Evolutionary conservation across 2,797 vertebrate species (phyloP).

Genomic region (Tokudaia muenninki): DNA sequence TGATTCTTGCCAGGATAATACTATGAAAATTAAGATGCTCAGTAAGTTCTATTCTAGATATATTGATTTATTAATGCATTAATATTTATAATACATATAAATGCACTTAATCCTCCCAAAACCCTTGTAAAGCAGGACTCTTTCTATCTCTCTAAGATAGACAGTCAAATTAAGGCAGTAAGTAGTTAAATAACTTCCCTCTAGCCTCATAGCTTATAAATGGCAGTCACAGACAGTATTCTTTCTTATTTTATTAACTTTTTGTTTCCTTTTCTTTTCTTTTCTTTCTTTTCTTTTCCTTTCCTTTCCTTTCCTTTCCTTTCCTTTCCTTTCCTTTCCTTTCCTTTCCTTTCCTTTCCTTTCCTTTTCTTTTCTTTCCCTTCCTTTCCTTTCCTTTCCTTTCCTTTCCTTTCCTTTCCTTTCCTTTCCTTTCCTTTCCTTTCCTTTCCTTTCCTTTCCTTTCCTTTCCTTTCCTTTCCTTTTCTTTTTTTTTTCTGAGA

Average conservation of each 20-base stretch:
- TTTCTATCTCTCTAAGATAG: neutral
- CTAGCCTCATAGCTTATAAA: neutral
- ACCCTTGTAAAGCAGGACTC: neutral
- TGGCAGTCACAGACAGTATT: neutral
- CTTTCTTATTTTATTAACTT: neutral
- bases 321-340: too few relatives aligned
- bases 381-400: rapidly evolving
- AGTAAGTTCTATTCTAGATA: neutral
- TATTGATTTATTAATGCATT: slow-evolving; percentile 23
- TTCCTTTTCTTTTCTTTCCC: neutral
- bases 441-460: too few relatives aligned
- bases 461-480: neutral
- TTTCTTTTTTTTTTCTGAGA: neutral
- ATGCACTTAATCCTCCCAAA: slow-evolving; percentile 28
- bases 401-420: too few relatives aligned
- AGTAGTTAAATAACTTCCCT: neutral
- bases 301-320: too few relatives aligned
- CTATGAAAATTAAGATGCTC: slow-evolving; percentile 6
- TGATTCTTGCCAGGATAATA: slow-evolving; percentile 24
- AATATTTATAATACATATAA: slow-evolving; percentile 29
- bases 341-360: too few relatives aligned
- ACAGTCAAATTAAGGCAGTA: neutral
- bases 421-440: neutral
- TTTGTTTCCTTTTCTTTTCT: neutral
- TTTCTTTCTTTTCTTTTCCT: rapidly evolving